phyloP scores from a whole-genome alignment of 2,797 vertebrate genomes.

The Ctenopoma kingsleyae region DNA sequence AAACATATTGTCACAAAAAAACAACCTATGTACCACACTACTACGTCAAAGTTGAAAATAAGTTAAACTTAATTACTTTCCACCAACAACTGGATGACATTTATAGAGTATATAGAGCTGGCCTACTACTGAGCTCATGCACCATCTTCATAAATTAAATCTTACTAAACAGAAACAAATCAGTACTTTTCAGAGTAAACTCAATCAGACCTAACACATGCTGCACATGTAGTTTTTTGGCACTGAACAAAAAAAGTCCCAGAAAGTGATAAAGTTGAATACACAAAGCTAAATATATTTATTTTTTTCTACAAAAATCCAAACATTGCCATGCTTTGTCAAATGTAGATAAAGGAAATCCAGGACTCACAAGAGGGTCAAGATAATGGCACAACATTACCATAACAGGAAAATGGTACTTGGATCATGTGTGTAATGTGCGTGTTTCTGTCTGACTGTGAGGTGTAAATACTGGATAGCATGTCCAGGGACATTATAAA shows the following conservation, averaged over 20 bases:
- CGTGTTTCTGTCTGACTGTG: neutral
- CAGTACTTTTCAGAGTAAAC: neutral
- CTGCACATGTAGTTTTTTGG: neutral
- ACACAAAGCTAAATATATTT: constrained; percentile 72
- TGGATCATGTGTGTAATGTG: constrained; percentile 26
- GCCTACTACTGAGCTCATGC: neutral
- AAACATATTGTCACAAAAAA: neutral
- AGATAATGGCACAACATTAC: constrained; percentile 38
- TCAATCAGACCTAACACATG: neutral
- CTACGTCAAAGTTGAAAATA: too few relatives aligned
- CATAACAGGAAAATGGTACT: constrained; percentile 32
- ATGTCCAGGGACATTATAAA: constrained; percentile 18
- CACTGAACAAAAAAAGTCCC: neutral
- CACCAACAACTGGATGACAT: neutral
- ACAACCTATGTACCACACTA: too few relatives aligned
- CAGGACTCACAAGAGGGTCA: constrained; percentile 29
- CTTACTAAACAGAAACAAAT: neutral
- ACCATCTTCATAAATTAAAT: neutral
- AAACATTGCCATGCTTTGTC: constrained; percentile 72
- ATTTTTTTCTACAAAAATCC: constrained; percentile 72
- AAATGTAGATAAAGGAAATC: constrained; percentile 73
- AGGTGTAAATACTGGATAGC: constrained; percentile 40
- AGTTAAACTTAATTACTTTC: neutral
- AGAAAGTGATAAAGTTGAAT: constrained; percentile 35
- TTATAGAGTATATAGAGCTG: too few relatives aligned